A percentile compares a stretch with the other conserved stretches of the same genome.
These are phyloP conservation scores for Platyura marginata DNA, from an alignment of 1,140 invertebrate species.

Conservation along the genomic window DNA sequence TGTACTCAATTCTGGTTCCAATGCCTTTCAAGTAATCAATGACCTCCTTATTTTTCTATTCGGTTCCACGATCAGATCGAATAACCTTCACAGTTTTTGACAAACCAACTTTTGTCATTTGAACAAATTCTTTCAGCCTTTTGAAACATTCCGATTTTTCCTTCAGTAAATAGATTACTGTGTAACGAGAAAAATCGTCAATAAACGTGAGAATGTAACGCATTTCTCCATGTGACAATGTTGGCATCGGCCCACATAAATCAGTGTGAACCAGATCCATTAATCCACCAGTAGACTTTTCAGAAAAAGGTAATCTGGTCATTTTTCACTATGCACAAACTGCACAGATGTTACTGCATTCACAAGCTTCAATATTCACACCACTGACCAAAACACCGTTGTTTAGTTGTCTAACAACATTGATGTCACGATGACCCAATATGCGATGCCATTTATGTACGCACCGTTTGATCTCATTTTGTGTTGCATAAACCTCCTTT, in stretches of 20 bases:
- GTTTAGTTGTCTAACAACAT: background rate
- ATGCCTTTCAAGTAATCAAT: conserved; percentile 11
- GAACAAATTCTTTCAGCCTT: conserved; percentile 18
- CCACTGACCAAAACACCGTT: conserved; percentile 14
- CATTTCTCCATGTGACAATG: conserved; percentile 7
- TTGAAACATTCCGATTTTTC: conserved; percentile 19
- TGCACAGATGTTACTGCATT: conserved; percentile 12
- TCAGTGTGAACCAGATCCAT: conserved; percentile 20
- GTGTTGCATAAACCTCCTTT: conserved; percentile 6
- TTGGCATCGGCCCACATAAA: conserved; percentile 20
- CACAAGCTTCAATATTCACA: conserved; percentile 15
- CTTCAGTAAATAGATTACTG: conserved; percentile 21
- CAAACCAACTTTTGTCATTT: conserved; percentile 15
- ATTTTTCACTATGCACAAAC: conserved; percentile 8
- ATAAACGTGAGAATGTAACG: conserved; percentile 17
- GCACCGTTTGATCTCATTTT: background rate
- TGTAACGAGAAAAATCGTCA: conserved; percentile 23
- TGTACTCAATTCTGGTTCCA: conserved; percentile 17
- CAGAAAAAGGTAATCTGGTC: conserved; percentile 31
- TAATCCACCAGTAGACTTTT: conserved; percentile 24
- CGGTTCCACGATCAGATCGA: conserved; percentile 25
- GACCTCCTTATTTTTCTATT: conserved; percentile 15
- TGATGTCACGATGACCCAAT: conserved; percentile 4
- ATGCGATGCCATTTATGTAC: conserved; percentile 5
- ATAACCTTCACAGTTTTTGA: conserved; percentile 17